Evolutionary conservation across 1,140 invertebrate genomes (phyloP), one percentile per base, ranked within the genome.

Genomic region (Caenorhabditis brenneri): DNA sequence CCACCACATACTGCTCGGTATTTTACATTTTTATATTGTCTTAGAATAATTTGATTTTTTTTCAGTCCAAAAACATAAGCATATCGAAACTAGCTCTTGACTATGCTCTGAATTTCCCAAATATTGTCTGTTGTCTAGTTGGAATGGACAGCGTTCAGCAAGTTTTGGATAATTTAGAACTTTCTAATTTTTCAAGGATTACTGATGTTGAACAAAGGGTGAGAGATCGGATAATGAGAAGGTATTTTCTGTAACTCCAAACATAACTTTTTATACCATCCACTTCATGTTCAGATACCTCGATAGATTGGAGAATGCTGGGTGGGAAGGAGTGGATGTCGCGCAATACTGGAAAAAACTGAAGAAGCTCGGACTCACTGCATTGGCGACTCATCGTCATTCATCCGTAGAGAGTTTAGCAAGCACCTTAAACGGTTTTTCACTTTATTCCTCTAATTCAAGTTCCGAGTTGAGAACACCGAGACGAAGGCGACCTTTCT

Each of bases 21-120:
- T 81, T 84, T 80, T 16, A 49, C 46, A 15, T 4, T 48, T 36
- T 81, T 49, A 22, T 12, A 53, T 22, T 27, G 80, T 42, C n/a
- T 82, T n/a, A n/a, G 16, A 16, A 53, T 6, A 31, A 1, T 33
- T 53, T 1, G 46, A 36, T 22, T 42, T 49, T 10, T 53, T 80
- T 88, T 42, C 82, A 94, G 94, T 90, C 92, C 80, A 91, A 93
- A 33, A 92, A 93, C 46, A 92, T 94, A 1, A 93, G 95, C 91
- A 88, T 95, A 6, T 94, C 93, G 2, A 94, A 93, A 91, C 89
- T 95, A 60, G 94, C 95, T 22, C 91, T 94, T 58, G 94, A 94
- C 92, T 93, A 94, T 88, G 92, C 93, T 1, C 88, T 94, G 19
- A 83, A 69, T 51, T 82, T 87, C 27, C 84, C 86, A 31, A 93